Conservation (phyloP, 1,140 invertebrate species). For the Bradysia coprophila region DNA sequence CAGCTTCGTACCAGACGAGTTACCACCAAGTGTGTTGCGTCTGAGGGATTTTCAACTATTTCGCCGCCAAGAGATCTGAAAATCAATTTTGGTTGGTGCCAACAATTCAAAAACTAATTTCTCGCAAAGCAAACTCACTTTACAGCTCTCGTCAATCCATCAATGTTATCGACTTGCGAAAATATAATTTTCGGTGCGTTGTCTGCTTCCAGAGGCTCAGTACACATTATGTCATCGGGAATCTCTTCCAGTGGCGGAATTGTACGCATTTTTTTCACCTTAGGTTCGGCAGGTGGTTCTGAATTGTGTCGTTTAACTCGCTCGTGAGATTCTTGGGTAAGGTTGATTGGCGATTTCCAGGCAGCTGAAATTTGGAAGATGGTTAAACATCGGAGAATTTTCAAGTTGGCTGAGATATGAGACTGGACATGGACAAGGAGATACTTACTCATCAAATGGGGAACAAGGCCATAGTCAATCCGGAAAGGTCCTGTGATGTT, state of each 20-base stretch:
- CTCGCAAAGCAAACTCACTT: slow-evolving; percentile 10
- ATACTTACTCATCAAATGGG: slow-evolving; percentile 75
- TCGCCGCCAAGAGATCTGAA: slow-evolving; percentile 62
- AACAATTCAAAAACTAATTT: slow-evolving; percentile 2
- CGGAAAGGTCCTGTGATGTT: slow-evolving; percentile 58
- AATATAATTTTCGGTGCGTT: slow-evolving; percentile 37
- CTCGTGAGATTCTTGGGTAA: slow-evolving; percentile 70
- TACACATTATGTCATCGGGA: slow-evolving; percentile 17
- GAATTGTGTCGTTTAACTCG: slow-evolving; percentile 44
- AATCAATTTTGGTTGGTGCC: slow-evolving; percentile 8
- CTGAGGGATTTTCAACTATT: slow-evolving; percentile 42
- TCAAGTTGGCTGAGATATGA: background rate
- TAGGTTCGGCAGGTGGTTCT: slow-evolving; percentile 26
- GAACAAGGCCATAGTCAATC: slow-evolving; percentile 70
- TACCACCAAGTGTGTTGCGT: slow-evolving; percentile 81
- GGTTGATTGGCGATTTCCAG: slow-evolving; percentile 81
- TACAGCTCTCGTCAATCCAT: slow-evolving; percentile 19
- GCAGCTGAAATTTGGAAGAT: slow-evolving; percentile 38
- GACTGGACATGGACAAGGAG: background rate
- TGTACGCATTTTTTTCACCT: slow-evolving; percentile 31
- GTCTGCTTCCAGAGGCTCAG: slow-evolving; percentile 23
- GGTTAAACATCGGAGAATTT: background rate
- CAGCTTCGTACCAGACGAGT: slow-evolving; percentile 53
- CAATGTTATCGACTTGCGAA: slow-evolving; percentile 24
- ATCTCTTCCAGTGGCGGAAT: slow-evolving; percentile 17